These are phyloP conservation scores for Myotis planiceps DNA, from an alignment of 2,797 vertebrate species.

Conservation along the genomic window DNA sequence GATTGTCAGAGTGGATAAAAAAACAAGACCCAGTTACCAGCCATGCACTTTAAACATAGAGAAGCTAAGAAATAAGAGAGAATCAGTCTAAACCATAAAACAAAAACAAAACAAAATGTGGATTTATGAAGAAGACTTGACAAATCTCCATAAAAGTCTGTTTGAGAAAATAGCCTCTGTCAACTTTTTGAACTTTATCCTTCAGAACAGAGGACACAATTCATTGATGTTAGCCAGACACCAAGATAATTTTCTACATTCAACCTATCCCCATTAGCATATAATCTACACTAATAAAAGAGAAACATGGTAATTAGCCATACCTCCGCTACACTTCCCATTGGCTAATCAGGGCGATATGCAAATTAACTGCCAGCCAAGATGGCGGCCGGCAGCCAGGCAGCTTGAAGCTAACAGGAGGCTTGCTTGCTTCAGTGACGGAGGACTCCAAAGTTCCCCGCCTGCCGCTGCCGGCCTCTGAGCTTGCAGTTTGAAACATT, in stretches of 20 bases:
- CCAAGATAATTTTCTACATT: background rate
- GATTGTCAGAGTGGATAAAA: background rate
- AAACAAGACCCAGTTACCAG: background rate
- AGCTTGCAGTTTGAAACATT: too few species aligned
- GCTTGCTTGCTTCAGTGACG: too few species aligned
- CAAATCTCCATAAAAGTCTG: background rate
- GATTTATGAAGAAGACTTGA: constrained; percentile 14
- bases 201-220: background rate
- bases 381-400: too few species aligned
- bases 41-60: background rate
- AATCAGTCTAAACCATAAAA: background rate
- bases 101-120: background rate
- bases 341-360: too few species aligned
- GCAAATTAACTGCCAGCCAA: too few species aligned
- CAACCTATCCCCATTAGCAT: background rate
- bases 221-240: constrained; percentile 2
- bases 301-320: too few species aligned
- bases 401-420: too few species aligned
- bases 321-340: too few species aligned
- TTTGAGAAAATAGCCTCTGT: constrained; percentile 28
- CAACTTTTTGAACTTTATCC: background rate
- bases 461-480: too few species aligned
- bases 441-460: too few species aligned
- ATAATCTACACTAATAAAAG: background rate
- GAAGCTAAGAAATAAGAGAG: background rate